Base-by-base conservation (phyloP, 2,888 invertebrate species). In the Euclidia mi region DNA sequence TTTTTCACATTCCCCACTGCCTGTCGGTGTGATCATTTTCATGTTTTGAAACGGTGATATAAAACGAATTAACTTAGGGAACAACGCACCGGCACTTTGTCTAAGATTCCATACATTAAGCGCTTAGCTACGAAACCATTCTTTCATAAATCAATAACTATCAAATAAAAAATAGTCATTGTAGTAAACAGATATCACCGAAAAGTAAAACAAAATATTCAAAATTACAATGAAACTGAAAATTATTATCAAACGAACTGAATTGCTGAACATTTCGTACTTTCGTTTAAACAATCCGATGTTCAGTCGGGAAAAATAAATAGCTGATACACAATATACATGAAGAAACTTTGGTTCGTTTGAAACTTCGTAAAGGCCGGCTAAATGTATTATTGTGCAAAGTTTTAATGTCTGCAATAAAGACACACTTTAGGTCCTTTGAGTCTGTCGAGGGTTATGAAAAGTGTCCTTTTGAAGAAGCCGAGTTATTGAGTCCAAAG, bases 221-320 rank as follows among this genome's bases (percentile, higher is more conserved):
- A 25, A 7, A 25, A 25, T 25, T 25, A 25, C 20, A 25, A 25
- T 25, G 7, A 25, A 37, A 37, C 7, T n/a, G 10, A 17, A 17
- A 37, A 37, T 37, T n/a, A n/a, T n/a, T n/a, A n/a, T n/a, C n/a
- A 37, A 37, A 17, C 37, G 17, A 37, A 37, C 37, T 18, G 10
- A 1, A 15, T 9, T 15, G 2, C 15, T 15, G 37, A 34, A 14
- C 7, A 7, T 4, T 14, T 14, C 14, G 17, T 37, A 37, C 37
- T 37, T 37, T 37, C 37, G 11, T 37, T 37, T 35, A 37, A 49
- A 59, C 48, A 59, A 38, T 49, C 7, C 14, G 7, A 10, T 42
- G 20, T 29, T 53, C 29, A 44, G 31, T 34, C 4, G 37, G 7
- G 42, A 31, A 49, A 50, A 66, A 50, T 41, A 66, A 50, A 66